phyloP scores from a whole-genome alignment of 2,888 invertebrate species.

The Seladonia tumulorum region DNA sequence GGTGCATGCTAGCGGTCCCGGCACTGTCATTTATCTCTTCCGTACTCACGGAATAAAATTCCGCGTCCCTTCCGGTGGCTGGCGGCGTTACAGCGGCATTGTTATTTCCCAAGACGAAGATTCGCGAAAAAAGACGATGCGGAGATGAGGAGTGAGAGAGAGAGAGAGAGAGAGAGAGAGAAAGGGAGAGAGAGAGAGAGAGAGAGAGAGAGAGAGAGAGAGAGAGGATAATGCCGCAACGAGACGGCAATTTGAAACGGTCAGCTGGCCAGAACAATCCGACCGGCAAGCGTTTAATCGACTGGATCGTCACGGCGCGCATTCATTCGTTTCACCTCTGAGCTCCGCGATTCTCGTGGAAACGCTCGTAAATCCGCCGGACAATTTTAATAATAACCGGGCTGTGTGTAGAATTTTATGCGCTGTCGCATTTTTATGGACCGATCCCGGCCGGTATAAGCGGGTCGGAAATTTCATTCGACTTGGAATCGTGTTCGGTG shows the following conservation, averaged over 20 bases:
- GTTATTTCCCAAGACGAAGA: conserved; percentile 18
- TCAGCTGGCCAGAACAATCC: neutral
- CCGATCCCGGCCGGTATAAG: neutral
- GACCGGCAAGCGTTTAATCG: conserved; percentile 12
- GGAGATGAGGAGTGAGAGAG: neutral
- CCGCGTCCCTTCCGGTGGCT: neutral
- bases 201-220: neutral
- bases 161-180: neutral
- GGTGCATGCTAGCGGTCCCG: neutral
- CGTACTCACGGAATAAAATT: neutral
- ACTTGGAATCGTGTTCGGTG: neutral
- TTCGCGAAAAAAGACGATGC: neutral
- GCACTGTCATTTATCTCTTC: conserved; percentile 5
- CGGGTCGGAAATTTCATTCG: neutral
- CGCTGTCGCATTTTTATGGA: conserved; percentile 10
- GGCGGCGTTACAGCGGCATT: neutral
- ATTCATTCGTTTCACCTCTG: conserved; percentile 16
- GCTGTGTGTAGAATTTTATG: conserved; percentile 7
- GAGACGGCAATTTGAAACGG: conserved; percentile 18
- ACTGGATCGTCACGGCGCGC: conserved; percentile 9
- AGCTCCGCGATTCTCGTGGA: conserved; percentile 1
- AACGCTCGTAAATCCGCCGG: conserved; percentile 5
- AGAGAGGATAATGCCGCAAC: conserved; percentile 2
- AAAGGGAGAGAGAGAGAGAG: neutral
- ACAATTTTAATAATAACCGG: conserved; percentile 7